Base-by-base conservation (phyloP, 2,888 invertebrate genomes). In the Pristionchus exspectatus region DNA sequence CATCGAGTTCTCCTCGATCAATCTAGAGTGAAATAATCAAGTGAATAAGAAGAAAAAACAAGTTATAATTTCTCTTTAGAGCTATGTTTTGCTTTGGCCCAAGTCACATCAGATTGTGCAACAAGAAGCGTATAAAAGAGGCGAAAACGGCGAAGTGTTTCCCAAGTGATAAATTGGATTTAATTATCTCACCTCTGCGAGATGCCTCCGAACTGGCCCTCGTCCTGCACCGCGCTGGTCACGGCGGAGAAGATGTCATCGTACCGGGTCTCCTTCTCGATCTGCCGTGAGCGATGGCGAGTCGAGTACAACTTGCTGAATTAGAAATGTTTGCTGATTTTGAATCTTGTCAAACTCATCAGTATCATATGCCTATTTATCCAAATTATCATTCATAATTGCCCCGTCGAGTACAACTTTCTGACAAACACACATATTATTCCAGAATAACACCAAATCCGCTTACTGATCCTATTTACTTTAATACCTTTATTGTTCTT, bases 221-320 rank as follows among this genome's bases (percentile, higher is more conserved):
- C 74, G 33, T 88, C 74, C 33, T 72, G 56, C 21, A 88, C 74
- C 0, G 33, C 56, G 0, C 63, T 50, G 18, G 63, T 44, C 10
- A 88, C 87, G 12, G 87, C 56, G n/a, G 87, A 88, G 74, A 88
- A 88, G 16, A 88, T 88, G 38, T 88, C 87, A 74, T 88, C 87
- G 44, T 88, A 88, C 12, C 63, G 30, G 21, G 38, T 18, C n/a
- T 88, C 74, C 14, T 24, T 33, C 14, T 72, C 63, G 21, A 38
- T 74, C 12, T 18, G 24, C 12, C 87, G 50, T 5, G 56, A 24
- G 1, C 74, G 72, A 24, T 74, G 72, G 27, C 87, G 72, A n/a
- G 87, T 88, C 50, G 72, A 30, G 87, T 88, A 88, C 56, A 88
- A 74, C 33, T 33, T 33, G 14, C 87, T 88, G 87, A 0, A 87